Percentiles rank a stretch among this genome's conserved stretches.
Evolutionary conservation across 2,888 invertebrate genomes (phyloP).

Genomic region (Rhingia rostrata): DNA sequence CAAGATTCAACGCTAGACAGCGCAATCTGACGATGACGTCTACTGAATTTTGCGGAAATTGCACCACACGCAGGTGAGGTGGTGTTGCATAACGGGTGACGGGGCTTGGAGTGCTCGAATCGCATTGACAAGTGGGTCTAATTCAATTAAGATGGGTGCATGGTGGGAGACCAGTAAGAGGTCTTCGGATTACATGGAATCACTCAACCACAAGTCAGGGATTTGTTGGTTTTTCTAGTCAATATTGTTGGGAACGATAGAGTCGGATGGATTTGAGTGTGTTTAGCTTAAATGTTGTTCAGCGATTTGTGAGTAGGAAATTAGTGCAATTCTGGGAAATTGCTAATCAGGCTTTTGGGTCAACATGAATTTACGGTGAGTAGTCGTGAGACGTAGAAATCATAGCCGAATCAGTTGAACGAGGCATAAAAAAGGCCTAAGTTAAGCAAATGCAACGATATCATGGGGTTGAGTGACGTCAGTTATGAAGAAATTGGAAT

Average conservation of each 20-base stretch:
- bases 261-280: neutral
- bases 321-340: no score
- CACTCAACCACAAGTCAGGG: slow-evolving; percentile 54
- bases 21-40: slow-evolving; percentile 56
- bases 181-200: slow-evolving; percentile 59
- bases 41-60: slow-evolving; percentile 45
- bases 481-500: no score
- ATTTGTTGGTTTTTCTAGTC: slow-evolving; percentile 40
- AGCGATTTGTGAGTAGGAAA: no score
- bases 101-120: slow-evolving; percentile 5
- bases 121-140: slow-evolving; percentile 39
- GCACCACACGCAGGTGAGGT: slow-evolving; percentile 26
- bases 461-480: no score
- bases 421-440: no score
- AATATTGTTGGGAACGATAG: neutral
- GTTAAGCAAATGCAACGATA: no score
- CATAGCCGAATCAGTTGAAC: no score
- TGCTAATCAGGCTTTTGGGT: no score
- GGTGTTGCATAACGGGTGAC: no score
- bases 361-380: no score
- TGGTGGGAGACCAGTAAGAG: slow-evolving; percentile 12
- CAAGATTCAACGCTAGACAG: slow-evolving; percentile 48
- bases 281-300: neutral
- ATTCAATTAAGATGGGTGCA: slow-evolving; percentile 48
- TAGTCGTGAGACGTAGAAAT: no score